A percentile compares a stretch with the other conserved stretches of the same genome.
Evolutionary conservation across 2,113 vertebrate genomes (phyloP).

Genomic region (Galbula dea): DNA sequence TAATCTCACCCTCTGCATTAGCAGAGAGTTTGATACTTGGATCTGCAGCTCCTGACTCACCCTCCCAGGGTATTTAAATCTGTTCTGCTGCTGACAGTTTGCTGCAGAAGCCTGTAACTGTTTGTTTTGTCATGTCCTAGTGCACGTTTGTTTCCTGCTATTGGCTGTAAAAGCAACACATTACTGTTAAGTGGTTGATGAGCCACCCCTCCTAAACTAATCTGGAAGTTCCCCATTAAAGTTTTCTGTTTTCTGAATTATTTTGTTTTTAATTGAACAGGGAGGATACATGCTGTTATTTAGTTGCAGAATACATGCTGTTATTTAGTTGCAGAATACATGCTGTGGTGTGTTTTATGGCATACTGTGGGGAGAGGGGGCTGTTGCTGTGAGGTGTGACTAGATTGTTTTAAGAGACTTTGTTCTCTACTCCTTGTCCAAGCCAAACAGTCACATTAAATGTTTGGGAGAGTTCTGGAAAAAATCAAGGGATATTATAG

Average conservation of each 20-base stretch:
- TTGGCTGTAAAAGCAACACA: neutral
- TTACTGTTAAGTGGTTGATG: neutral
- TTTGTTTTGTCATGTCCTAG: neutral
- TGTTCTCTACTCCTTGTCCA: neutral
- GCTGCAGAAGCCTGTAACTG: neutral
- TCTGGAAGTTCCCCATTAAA: neutral
- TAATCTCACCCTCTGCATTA: constrained; percentile 12
- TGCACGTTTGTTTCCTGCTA: neutral
- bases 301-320: neutral
- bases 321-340: neutral
- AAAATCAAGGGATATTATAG: neutral
- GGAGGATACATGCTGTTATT: neutral
- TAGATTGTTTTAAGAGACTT: neutral
- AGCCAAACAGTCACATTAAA: neutral
- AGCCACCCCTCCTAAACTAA: neutral
- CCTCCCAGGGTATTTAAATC: constrained; percentile 26
- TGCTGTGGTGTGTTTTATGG: neutral
- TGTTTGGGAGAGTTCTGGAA: neutral
- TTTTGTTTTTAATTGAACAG: neutral
- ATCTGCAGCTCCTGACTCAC: neutral
- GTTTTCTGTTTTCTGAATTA: neutral
- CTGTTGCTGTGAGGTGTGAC: neutral
- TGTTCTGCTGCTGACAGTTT: constrained; percentile 2
- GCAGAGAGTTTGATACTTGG: constrained; percentile 12
- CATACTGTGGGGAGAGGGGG: neutral